Base-by-base conservation (phyloP, 2,113 vertebrate genomes). In the Melanostigma gelatinosum region DNA sequence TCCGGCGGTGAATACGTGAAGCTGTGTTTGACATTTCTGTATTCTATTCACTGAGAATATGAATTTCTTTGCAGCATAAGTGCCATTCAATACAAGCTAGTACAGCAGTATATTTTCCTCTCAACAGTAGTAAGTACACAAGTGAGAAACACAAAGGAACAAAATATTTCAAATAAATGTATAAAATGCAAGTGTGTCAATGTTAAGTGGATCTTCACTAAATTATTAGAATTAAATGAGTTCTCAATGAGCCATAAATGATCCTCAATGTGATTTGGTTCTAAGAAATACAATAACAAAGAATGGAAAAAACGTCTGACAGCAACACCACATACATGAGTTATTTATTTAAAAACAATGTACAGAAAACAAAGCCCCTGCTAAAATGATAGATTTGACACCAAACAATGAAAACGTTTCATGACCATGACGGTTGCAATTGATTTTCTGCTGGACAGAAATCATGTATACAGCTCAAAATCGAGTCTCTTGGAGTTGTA, bases 401-500 rank as follows among this genome's bases (percentile, higher is more conserved):
- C 20, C 24, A 58, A 27, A 29, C 24, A 58, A 58, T 58, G n/a
- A 57, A 57, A 27, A 4, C 2, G n/a, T 57, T 57, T 27, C 54
- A 57, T 57, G 27, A 69, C 52, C 8, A 4, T 1, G 46, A 48
- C 24, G 38, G 11, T 61, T 46, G n/a, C 1, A 34, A 7, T 75
- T 1, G 0, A 46, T 75, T 42, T 20, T 36, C 38, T 50, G 46
- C 15, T 70, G 29, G 3, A 62, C 12, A 44, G 16, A 15, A 61
- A 61, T 91, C 90, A 97, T 79, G 94, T 95, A 50, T 97, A 97
- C 40, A 98, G 96, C 0, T 97, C 97, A 87, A 98, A 98, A 87
- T 98, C 97, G 65, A 97, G 91, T 77, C 97, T 95, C 83, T 86
- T 96, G 60, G 97, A 98, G 92, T 95, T 97, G 94, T 97, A 97